Conservation (phyloP, 2,888 invertebrate species). For the Xestia rhomboidea region DNA sequence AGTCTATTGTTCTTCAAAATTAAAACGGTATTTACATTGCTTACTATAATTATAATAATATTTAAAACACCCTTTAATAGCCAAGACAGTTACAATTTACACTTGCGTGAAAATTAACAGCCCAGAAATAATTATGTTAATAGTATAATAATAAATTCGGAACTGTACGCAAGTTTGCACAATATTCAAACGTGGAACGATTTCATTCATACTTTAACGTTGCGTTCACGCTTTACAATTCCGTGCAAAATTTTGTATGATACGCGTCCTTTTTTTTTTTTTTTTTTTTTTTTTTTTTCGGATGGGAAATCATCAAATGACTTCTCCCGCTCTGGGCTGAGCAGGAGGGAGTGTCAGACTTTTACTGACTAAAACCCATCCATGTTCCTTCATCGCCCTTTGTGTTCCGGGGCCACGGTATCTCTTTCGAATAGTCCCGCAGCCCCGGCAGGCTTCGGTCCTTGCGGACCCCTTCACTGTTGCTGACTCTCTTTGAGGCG, state of each 20-base stretch:
- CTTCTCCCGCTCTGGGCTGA: too few relatives aligned
- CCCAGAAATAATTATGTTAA: conserved; percentile 59
- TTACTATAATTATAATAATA: conserved; percentile 13
- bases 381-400: too few relatives aligned
- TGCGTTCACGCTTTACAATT: conserved; percentile 54
- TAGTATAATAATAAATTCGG: conserved; percentile 45
- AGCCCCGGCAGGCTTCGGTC: too few relatives aligned
- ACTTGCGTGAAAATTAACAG: conserved; percentile 61
- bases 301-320: too few relatives aligned
- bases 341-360: too few relatives aligned
- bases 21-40: conserved; percentile 18
- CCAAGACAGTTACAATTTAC: conserved; percentile 53
- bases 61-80: conserved; percentile 32
- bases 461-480: too few relatives aligned
- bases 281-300: too few relatives aligned
- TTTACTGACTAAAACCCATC: too few relatives aligned
- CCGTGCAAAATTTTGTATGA: conserved; percentile 48
- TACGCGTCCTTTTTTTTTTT: conserved; percentile 65
- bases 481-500: too few relatives aligned
- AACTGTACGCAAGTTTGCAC: conserved; percentile 52
- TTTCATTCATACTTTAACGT: conserved; percentile 65
- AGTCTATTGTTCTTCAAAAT: conserved; percentile 42
- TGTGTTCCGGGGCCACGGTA: too few relatives aligned
- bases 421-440: too few relatives aligned
- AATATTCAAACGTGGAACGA: conserved; percentile 56